phyloP scores from a whole-genome alignment of 1,140 invertebrate species.

The Aphelinus certus region DNA sequence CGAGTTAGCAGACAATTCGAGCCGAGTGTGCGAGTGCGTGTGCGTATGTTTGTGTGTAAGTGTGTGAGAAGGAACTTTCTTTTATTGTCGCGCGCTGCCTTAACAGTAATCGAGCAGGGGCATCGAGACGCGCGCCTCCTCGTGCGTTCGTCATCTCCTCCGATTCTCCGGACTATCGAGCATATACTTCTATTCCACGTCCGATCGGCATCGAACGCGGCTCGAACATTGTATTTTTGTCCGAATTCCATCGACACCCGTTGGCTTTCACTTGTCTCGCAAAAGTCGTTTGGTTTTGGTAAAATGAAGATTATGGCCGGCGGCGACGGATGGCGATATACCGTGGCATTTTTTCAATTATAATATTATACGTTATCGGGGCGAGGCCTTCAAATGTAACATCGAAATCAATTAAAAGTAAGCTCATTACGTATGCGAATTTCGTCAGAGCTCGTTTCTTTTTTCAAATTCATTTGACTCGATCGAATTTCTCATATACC shows the following conservation, averaged over 20 bases:
- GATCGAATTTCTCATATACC: conserved; percentile 29
- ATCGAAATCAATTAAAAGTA: conserved; percentile 23
- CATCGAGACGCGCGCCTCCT: too few relatives aligned
- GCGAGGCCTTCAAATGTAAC: neutral
- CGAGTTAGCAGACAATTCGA: neutral
- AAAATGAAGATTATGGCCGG: neutral
- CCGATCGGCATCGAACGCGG: neutral
- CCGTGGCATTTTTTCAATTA: too few relatives aligned
- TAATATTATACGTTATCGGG: neutral
- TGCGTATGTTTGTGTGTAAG: too few relatives aligned
- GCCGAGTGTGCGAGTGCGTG: too few relatives aligned
- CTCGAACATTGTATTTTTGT: neutral
- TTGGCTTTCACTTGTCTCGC: conserved; percentile 28
- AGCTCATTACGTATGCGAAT: conserved; percentile 9
- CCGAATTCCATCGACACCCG: neutral
- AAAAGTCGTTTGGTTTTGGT: neutral
- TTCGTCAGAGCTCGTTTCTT: conserved; percentile 7
- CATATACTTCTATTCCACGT: too few relatives aligned
- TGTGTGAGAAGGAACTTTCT: conserved; percentile 4
- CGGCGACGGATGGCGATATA: too few relatives aligned
- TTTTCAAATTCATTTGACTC: conserved; percentile 9
- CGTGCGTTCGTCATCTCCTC: too few relatives aligned
- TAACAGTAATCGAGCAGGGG: neutral
- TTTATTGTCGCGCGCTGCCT: conserved; percentile 17
- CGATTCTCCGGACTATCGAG: too few relatives aligned